Base-by-base conservation (phyloP, 2,113 vertebrate species). In the Prunella fulvescens region DNA sequence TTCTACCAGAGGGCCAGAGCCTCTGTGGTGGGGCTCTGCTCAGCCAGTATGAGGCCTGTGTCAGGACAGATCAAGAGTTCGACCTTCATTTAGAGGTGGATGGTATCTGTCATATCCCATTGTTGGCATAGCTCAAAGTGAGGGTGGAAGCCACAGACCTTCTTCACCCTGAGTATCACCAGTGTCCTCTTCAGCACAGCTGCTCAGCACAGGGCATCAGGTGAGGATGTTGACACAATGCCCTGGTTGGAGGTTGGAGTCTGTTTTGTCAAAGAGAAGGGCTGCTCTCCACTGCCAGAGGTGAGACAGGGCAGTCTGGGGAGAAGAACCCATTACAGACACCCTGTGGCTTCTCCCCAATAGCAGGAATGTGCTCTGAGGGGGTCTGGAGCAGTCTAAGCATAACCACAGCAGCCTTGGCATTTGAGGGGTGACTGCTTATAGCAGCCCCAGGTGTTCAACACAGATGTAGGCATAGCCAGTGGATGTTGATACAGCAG, bases 141-240 rank as follows among this genome's bases (percentile, higher is more conserved):
- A 71, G 18, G 28, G 5, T 58, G 45, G 7, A n/a, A 74, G 33
- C 33, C 11, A 5, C 47, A 56, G 51, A 8, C 24, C 14, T 44
- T 81, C 18, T 9, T 66, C 33, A 62, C 5, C 18, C 11, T 7
- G 33, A 1, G 10, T 51, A 20, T 47, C 35, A 67, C 25, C 51
- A 50, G 14, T 35, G 26, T 51, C 35, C 20, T 67, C 39, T 82
- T 96, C 42, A 62, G 60, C 40, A n/a, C 0, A 3, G 20, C 45
- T 80, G 40, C 53, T 37, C 40, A 47, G 29, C 26, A 28, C 26
- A 56, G 65, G 18, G 19, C 19, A 26, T 42, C 26, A 56, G 28
- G 37, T 37, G 0, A 1, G 11, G 13, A 23, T 35, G 13, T 19
- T 57, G 29, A 12, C 35, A 45, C 5, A 6, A 4, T 17, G 23